Base-by-base conservation (phyloP, 1,140 invertebrate genomes). In the Phymastichus coffea region DNA sequence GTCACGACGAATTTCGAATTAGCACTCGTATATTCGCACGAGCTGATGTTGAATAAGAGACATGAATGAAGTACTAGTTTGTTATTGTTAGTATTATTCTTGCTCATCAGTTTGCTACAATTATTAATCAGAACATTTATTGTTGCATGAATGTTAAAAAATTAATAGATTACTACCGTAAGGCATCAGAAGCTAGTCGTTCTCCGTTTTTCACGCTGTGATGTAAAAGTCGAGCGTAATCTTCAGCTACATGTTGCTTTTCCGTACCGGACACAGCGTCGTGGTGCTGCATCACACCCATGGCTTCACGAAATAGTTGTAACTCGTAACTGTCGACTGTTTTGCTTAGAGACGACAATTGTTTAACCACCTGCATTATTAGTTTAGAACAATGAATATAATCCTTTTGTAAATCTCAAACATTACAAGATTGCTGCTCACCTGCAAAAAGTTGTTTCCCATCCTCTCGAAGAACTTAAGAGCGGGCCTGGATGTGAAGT, bases 241-340 rank as follows among this genome's bases (percentile, higher is more conserved):
- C 95, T 12, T 86, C 67, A 1, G 92, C 88, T 1, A 97, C 94
- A 49, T 90, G 85, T 77, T 97, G 87, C 70, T 95, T 95, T 68
- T 93, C 94, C 0, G 94, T 97, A 14, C 94, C 94, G 0, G 89
- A 89, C 0, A 91, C 83, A 1, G 89, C 89, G 72, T 92, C 95
- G 68, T 98, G 95, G 78, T 98, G 95, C 71, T 97, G 94, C 82
- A 91, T 88, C 0, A 96, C 82, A 19, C 90, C 93, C 81, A 90
- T 75, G 2, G 81, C 79, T 58, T 85, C 81, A 12, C 83, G 73
- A 54, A 84, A 68, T 69, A 75, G 48, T 28, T 74, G 61, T 60
- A 80, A 71, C 63, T 69, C 52, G 59, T 60, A 64, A 61, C 70
- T 69, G 43, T 66, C 33, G 9, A 52, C 35, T 10, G 71, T 15